Conservation (phyloP, 92 coral and sea anemone genomes). For the Palythoa grandiflora region DNA sequence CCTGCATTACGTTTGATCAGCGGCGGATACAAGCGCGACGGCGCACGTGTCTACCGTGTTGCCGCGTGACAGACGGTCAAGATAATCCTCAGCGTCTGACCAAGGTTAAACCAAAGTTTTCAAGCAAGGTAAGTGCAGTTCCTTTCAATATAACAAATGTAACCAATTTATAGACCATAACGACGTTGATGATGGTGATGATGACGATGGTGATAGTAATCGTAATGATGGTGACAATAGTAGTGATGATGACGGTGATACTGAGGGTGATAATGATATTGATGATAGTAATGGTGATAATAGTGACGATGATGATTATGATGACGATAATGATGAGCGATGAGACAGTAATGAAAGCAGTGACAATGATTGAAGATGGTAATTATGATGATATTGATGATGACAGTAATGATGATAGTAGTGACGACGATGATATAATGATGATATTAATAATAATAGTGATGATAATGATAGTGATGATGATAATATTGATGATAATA, state of each 20-base stretch:
- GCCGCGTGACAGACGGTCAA: conserved; percentile 9
- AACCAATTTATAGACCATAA: neutral
- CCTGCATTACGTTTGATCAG: conserved; percentile 58
- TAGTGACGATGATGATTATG: neutral
- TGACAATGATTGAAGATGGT: neutral
- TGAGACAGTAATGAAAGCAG: no score
- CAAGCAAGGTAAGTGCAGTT: conserved; percentile 29
- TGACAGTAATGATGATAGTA: neutral
- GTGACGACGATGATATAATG: neutral
- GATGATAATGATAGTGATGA: neutral
- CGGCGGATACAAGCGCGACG: conserved; percentile 61
- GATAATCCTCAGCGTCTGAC: neutral
- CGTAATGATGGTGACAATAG: neutral
- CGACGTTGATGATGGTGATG: neutral
- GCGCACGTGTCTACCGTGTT: conserved; percentile 57
- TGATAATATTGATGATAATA: neutral
- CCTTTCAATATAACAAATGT: no score
- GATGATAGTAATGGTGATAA: no score
- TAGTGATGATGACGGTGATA: neutral
- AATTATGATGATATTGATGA: neutral
- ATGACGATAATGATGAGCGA: neutral
- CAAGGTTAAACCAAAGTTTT: conserved; percentile 8
- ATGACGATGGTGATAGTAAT: neutral
- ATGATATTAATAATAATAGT: neutral
- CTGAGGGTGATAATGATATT: neutral